Conservation (phyloP, 2,888 invertebrate species). For the Chrysodeixis includens region DNA sequence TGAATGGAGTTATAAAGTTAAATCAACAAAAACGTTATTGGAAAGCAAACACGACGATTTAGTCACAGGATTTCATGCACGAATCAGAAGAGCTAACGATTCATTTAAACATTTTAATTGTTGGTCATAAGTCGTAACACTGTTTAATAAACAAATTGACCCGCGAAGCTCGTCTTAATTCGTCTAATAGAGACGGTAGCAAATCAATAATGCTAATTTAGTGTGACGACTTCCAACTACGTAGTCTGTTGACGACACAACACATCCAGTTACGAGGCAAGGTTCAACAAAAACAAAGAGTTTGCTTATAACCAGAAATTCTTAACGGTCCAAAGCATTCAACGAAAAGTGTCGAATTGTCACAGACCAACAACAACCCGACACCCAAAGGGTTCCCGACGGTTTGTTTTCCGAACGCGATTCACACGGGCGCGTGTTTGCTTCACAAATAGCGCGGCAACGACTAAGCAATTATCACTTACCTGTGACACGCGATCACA, state of each 20-base stretch:
- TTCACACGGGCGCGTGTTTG: conserved; percentile 77
- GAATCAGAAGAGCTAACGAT: background rate
- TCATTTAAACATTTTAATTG: background rate
- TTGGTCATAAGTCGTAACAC: background rate
- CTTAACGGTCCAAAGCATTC: conserved; percentile 62
- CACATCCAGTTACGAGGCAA: conserved; percentile 18
- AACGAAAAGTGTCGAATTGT: conserved; percentile 74
- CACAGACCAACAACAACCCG: conserved; percentile 70
- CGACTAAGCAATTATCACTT: conserved; percentile 87
- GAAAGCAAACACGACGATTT: background rate
- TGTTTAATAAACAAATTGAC: conserved; percentile 27
- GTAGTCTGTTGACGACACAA: conserved; percentile 22
- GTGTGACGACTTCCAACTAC: conserved; percentile 19
- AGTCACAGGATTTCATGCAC: background rate
- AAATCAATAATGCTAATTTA: conserved; percentile 28
- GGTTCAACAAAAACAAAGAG: conserved; percentile 49
- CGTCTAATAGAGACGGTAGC: conserved; percentile 27
- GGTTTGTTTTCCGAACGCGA: conserved; percentile 61
- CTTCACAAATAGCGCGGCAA: conserved; percentile 80
- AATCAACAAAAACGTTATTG: background rate
- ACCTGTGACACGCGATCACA: conserved; percentile 88
- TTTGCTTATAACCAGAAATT: conserved; percentile 58
- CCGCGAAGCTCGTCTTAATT: conserved; percentile 22
- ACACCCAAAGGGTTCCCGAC: conserved; percentile 76
- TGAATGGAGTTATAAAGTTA: too few relatives aligned